Base-by-base conservation (phyloP, 2,797 vertebrate species). In the Atherinosoma microstoma region DNA sequence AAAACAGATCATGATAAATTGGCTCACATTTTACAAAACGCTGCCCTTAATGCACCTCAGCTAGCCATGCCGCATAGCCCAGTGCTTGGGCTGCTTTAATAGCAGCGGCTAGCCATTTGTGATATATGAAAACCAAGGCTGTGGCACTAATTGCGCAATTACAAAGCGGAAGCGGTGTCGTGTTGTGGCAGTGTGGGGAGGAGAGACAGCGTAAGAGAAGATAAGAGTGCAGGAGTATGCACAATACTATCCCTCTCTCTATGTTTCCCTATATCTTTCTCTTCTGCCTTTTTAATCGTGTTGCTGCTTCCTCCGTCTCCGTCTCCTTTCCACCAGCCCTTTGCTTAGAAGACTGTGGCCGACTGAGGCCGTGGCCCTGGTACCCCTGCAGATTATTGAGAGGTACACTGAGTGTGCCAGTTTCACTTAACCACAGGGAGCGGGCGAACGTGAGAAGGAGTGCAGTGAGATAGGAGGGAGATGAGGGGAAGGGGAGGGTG, bases 81-180 rank as follows among this genome's bases (percentile, higher is more conserved):
- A 84, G 87, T 73, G 81, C 93, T 53, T 83, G 64, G 67, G 84
- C 89, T 86, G 84, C 87, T 91, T 90, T 93, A 94, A 94, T 92
- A 89, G 92, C 87, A 68, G 87, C 76, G 83, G 90, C 94, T 92
- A 92, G 94, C 94, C 95, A 94, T 94, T 94, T 95, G 96, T 98
- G 97, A 98, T 97, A 93, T 97, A 97, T 97, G 96, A 96, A 98
- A 97, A 96, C 27, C 94, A 92, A 94, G 95, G 94, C 94, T 87
- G 94, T 95, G 95, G 94, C 95, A 97, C 96, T 98, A 99, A 99
- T 98, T 99, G 97, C 92, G 95, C 96, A 97, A 98, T 99, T 98
- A 98, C 96, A 96, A 97, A 96, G 95, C 95, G 95, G 96, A 98
- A 97, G 96, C 96, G 84, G 94, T 94, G 89, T 90, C 86, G 78